phyloP scores from a whole-genome alignment of 1,140 invertebrate genomes.

The Eriosoma lanigerum region DNA sequence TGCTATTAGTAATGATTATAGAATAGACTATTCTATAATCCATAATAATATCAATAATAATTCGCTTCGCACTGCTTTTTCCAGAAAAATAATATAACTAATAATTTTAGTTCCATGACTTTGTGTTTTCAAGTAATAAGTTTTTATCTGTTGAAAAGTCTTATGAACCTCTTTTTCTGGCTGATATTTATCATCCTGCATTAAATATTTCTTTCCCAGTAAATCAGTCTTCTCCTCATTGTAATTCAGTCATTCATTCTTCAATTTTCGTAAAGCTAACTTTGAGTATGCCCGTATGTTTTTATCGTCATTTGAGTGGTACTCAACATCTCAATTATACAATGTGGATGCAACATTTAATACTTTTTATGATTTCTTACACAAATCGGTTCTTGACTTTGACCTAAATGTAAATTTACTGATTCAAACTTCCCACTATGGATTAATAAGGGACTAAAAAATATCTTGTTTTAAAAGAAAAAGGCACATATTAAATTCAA shows the following conservation, averaged over 20 bases:
- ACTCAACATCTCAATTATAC: not conserved
- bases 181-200: not conserved
- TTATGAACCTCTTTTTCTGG: not conserved
- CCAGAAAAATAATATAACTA: not conserved
- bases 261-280: not conserved
- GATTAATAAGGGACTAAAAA: not conserved
- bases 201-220: not conserved
- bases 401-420: not conserved
- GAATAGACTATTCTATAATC: too few species aligned
- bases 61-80: not conserved
- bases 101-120: not conserved
- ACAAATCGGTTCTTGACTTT: not conserved
- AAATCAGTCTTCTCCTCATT: not conserved
- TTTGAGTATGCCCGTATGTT: not conserved
- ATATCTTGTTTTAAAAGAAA: not conserved
- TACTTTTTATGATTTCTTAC: not conserved
- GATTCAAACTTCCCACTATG: not conserved
- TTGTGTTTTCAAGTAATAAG: constrained; percentile 8
- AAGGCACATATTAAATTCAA: constrained; percentile 8
- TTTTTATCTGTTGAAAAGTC: not conserved
- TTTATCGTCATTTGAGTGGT: not conserved
- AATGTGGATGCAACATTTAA: not conserved
- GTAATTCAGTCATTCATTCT: not conserved
- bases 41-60: too few species aligned
- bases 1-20: too few species aligned